Conservation (phyloP, 2,797 vertebrate species). For the Danio jaintianensis region DNA sequence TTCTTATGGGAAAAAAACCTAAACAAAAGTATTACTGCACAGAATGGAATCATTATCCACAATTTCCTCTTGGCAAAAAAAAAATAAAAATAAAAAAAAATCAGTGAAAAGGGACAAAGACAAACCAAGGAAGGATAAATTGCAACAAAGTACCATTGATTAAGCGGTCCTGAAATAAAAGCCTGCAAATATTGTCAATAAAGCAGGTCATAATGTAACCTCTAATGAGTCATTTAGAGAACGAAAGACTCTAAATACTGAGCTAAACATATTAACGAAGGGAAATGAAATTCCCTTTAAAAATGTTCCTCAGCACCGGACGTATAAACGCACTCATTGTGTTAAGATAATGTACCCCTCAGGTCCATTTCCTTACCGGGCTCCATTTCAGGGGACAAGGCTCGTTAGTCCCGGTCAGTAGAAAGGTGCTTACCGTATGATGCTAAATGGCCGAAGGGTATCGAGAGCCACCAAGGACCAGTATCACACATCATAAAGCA, state of each 20-base stretch:
- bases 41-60: constrained; percentile 2
- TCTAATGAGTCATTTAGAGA: constrained; percentile 44
- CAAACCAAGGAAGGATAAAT: constrained; percentile 19
- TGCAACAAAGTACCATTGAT: constrained; percentile 33
- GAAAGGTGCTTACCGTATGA: constrained; percentile 72
- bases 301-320: constrained; percentile 53
- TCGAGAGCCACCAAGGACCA: constrained; percentile 72
- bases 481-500: constrained; percentile 78
- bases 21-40: constrained; percentile 1
- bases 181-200: constrained; percentile 46
- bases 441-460: constrained; percentile 73
- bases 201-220: constrained; percentile 39
- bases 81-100: not conserved
- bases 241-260: constrained; percentile 55
- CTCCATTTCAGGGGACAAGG: constrained; percentile 77
- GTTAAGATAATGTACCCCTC: constrained; percentile 80
- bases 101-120: constrained; percentile 16
- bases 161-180: constrained; percentile 18
- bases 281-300: constrained; percentile 54
- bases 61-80: not conserved
- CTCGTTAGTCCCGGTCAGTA: constrained; percentile 76
- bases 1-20: not conserved
- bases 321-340: constrained; percentile 69
- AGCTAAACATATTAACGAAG: constrained; percentile 62
- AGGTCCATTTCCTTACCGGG: constrained; percentile 77